These are phyloP conservation scores for Scelioninae gen. 1 DNA, from an alignment of 2,888 invertebrate species.

Conservation along the genomic window DNA sequence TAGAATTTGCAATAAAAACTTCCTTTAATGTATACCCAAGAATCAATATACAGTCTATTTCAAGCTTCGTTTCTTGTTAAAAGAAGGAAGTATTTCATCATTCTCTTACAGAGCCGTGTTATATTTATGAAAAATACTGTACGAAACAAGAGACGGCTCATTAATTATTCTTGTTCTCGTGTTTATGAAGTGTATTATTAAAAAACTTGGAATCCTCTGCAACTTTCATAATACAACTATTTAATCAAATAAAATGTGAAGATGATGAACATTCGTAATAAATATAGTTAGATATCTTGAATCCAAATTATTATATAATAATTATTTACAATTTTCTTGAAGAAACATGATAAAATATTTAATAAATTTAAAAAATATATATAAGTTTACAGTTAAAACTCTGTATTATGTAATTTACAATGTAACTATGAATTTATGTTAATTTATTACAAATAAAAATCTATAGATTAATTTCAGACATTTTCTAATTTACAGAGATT, in stretches of 20 bases:
- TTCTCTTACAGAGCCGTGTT: background rate
- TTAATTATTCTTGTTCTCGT: slow-evolving; percentile 19
- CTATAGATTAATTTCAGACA: slow-evolving; percentile 58
- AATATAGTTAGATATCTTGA: too few species aligned
- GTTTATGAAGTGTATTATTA: slow-evolving; percentile 8
- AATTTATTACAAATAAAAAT: too few species aligned
- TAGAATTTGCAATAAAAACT: slow-evolving; percentile 47
- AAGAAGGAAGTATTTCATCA: slow-evolving; percentile 26
- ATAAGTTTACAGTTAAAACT: too few species aligned
- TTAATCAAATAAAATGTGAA: slow-evolving; percentile 60
- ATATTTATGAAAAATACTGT: slow-evolving; percentile 2
- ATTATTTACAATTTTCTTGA: too few species aligned
- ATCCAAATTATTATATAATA: too few species aligned
- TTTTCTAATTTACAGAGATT: slow-evolving; percentile 76
- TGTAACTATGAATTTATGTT: too few species aligned
- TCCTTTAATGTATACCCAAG: slow-evolving; percentile 19
- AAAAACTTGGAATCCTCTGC: background rate
- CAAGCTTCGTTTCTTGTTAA: slow-evolving; percentile 29
- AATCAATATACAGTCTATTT: slow-evolving; percentile 46
- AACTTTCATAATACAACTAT: slow-evolving; percentile 58
- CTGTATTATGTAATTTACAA: too few species aligned
- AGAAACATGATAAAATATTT: too few species aligned
- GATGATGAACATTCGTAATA: background rate
- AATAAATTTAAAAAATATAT: too few species aligned
- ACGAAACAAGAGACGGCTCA: background rate